Evolutionary conservation across 2,113 vertebrate species (phyloP).

Genomic region (Gymnocephalus cernua): DNA sequence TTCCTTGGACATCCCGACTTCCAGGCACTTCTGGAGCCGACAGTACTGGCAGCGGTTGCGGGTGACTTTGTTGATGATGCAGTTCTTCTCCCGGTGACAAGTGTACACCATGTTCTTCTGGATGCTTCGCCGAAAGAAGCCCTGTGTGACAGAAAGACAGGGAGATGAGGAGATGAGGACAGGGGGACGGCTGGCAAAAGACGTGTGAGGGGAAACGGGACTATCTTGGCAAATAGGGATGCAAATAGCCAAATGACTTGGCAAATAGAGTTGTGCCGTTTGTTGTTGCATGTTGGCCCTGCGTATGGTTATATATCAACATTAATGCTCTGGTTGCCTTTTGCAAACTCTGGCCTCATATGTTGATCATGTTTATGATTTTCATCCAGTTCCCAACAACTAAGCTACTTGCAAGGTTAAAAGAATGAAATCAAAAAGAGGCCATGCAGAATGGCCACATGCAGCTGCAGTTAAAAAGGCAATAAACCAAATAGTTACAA

Average conservation of each 20-base stretch:
- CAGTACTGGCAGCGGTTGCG: conserved; percentile 99
- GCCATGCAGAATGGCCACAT: not conserved
- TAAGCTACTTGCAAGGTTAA: not conserved
- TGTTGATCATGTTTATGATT: not conserved
- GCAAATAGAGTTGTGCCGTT: not conserved
- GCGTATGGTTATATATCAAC: not conserved
- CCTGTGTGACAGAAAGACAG: conserved; percentile 80
- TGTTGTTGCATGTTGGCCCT: not conserved
- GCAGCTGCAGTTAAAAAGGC: conserved; percentile 43
- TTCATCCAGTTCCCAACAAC: not conserved
- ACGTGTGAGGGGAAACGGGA: not conserved
- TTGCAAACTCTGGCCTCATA: not conserved
- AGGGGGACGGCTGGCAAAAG: not conserved
- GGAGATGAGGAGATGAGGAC: conserved; percentile 1
- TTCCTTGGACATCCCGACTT: conserved; percentile 99
- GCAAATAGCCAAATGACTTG: not conserved
- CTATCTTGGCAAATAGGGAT: not conserved
- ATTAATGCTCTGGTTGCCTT: not conserved
- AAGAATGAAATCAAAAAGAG: conserved; percentile 6
- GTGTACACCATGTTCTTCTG: conserved; percentile 99
- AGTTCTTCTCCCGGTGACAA: conserved; percentile 98
- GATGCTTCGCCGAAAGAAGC: conserved; percentile 97
- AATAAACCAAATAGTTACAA: conserved; percentile 22
- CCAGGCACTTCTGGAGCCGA: conserved; percentile 99
- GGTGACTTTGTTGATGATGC: conserved; percentile 99